phyloP scores from a whole-genome alignment of 2,113 vertebrate genomes.

The Dicaeum eximium region DNA sequence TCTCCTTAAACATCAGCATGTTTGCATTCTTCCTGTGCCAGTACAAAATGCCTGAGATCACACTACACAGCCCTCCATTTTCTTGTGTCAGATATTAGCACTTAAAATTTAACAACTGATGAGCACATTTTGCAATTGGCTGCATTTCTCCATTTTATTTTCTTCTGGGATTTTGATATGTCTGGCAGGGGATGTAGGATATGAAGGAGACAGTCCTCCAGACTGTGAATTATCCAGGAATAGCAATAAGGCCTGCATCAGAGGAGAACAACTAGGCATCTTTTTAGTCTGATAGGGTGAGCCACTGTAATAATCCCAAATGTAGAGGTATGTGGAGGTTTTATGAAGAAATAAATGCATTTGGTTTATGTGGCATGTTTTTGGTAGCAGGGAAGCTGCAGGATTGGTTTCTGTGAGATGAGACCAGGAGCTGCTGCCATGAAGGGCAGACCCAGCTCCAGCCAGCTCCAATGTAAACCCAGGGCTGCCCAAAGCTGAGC shows the following conservation, averaged over 20 bases:
- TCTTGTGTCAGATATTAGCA: slow-evolving; percentile 16
- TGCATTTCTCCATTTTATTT: slow-evolving; percentile 19
- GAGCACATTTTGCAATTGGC: slow-evolving; percentile 35
- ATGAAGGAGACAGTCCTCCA: slow-evolving; percentile 1
- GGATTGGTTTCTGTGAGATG: background rate
- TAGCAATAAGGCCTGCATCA: background rate
- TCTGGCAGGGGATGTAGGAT: background rate
- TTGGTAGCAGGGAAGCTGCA: background rate
- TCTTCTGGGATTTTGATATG: slow-evolving; percentile 1
- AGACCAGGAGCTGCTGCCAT: background rate
- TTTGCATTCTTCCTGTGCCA: slow-evolving; percentile 1
- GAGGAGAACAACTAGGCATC: background rate
- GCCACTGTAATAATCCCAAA: background rate
- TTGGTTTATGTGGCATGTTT: background rate
- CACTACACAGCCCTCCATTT: background rate
- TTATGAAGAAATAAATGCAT: background rate
- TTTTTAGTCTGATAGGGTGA: background rate
- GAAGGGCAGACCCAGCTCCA: background rate
- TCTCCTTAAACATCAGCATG: background rate
- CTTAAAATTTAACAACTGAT: slow-evolving; percentile 41
- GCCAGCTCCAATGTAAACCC: background rate
- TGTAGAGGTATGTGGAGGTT: background rate
- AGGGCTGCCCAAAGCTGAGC: background rate
- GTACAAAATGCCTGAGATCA: background rate
- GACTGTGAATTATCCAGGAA: slow-evolving; percentile 17